Conservation (phyloP, 2,113 vertebrate genomes). For the Emydura subglobosa region DNA sequence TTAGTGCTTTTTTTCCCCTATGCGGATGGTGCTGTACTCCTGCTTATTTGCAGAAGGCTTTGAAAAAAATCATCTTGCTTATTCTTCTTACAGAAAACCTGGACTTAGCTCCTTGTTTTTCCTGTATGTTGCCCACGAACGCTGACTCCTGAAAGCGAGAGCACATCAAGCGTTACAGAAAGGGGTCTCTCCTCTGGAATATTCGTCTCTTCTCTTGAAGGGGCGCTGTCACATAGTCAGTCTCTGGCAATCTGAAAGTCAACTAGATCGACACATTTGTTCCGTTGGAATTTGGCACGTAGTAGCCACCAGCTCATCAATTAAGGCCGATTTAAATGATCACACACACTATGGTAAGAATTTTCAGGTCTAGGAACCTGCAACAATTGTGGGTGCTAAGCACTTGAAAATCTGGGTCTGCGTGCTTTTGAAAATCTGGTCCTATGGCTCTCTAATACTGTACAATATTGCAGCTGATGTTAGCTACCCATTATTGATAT, state of each 20-base stretch:
- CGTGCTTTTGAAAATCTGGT: neutral
- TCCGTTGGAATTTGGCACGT: neutral
- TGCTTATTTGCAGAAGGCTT: neutral
- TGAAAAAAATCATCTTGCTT: neutral
- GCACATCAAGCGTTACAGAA: neutral
- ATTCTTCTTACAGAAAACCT: neutral
- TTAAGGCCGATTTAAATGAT: neutral
- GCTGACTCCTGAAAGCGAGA: neutral
- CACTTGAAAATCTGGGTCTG: neutral
- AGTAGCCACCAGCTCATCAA: neutral
- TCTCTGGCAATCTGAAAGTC: neutral
- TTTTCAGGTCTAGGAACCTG: neutral
- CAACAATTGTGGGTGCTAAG: neutral
- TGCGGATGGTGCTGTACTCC: neutral
- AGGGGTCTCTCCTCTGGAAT: neutral
- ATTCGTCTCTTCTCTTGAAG: neutral
- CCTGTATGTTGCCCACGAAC: neutral
- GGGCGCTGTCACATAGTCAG: neutral
- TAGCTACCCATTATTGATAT: fast-evolving
- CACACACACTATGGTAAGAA: neutral
- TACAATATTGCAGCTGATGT: neutral
- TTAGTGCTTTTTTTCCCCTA: neutral
- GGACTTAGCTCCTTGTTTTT: neutral
- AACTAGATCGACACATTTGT: neutral
- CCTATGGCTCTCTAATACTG: neutral